These are phyloP conservation scores for Chiloscyllium plagiosum DNA, from an alignment of 2,113 vertebrate species.

Conservation along the genomic window DNA sequence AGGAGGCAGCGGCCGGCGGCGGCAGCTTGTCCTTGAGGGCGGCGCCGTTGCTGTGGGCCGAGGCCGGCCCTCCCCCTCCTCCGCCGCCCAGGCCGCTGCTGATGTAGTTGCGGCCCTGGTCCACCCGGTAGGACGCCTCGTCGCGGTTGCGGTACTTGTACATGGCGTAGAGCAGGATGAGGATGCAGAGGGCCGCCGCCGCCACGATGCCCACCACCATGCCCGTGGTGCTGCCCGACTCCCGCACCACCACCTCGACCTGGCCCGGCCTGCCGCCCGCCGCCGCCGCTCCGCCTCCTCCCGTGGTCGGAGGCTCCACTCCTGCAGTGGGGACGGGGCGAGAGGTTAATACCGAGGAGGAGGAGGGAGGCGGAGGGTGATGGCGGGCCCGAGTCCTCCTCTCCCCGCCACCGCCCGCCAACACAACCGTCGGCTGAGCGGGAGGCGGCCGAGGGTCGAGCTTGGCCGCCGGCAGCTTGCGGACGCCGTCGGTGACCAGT, in stretches of 20 bases:
- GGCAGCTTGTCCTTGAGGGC: slow-evolving; percentile 77
- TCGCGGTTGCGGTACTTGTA: slow-evolving; percentile 95
- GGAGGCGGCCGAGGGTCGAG: slow-evolving; percentile 83
- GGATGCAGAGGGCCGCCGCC: slow-evolving; percentile 88
- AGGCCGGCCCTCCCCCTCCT: slow-evolving; percentile 37
- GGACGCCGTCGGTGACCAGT: slow-evolving; percentile 38
- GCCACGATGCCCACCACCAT: slow-evolving; percentile 96
- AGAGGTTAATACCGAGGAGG: slow-evolving; percentile 67
- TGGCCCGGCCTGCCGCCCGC: slow-evolving; percentile 71
- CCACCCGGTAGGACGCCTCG: slow-evolving; percentile 87
- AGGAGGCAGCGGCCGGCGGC: slow-evolving; percentile 53
- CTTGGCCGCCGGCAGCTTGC: slow-evolving; percentile 75
- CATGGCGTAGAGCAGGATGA: slow-evolving; percentile 96
- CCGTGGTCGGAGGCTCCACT: too few species aligned
- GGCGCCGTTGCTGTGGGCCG: slow-evolving; percentile 73
- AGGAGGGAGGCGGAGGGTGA: too few species aligned
- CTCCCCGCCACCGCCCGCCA: too few species aligned
- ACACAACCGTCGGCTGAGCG: slow-evolving; percentile 64
- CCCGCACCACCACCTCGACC: slow-evolving; percentile 83
- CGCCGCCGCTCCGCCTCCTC: background rate
- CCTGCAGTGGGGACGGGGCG: slow-evolving; percentile 71
- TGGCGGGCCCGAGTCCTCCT: too few species aligned
- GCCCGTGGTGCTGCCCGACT: slow-evolving; percentile 90
- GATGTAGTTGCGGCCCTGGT: slow-evolving; percentile 81
- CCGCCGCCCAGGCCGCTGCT: slow-evolving; percentile 49